Conservation (phyloP, 2,888 invertebrate genomes). For the Luperina nickerlii region DNA sequence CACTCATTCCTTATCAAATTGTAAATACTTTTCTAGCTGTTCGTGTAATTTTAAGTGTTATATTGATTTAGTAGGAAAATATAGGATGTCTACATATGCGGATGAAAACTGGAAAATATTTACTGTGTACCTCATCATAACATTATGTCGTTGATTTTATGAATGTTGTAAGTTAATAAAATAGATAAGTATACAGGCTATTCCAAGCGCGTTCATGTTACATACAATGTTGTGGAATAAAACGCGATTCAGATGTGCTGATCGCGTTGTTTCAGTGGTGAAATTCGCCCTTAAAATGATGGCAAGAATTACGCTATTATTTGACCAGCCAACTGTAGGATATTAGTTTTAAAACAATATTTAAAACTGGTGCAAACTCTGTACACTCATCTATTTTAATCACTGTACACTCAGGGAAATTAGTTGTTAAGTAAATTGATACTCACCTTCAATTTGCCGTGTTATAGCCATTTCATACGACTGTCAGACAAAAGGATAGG, state of each 20-base stretch:
- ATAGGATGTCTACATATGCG: not conserved
- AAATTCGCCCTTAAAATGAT: too few species aligned
- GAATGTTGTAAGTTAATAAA: not conserved
- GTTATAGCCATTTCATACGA: too few species aligned
- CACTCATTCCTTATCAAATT: conserved; percentile 23
- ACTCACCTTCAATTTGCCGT: not conserved
- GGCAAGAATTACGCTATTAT: too few species aligned
- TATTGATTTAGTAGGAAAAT: not conserved
- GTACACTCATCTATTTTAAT: not conserved
- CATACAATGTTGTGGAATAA: too few species aligned
- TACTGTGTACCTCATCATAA: conserved; percentile 14
- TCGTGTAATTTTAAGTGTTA: conserved; percentile 9
- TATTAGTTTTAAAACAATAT: not conserved
- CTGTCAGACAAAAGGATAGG: too few species aligned
- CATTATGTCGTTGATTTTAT: not conserved
- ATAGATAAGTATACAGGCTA: conserved; percentile 11
- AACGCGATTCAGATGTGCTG: too few species aligned
- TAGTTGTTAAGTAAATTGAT: not conserved
- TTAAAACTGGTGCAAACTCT: not conserved
- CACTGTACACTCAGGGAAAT: not conserved
- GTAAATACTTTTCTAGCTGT: not conserved
- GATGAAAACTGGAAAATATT: not conserved
- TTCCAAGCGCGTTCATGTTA: too few species aligned
- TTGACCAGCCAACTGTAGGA: too few species aligned
- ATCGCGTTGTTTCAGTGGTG: too few species aligned